A percentile compares a stretch with the other conserved stretches of the same genome.
Evolutionary conservation across 2,113 vertebrate genomes (phyloP).

Genomic region (Centropus unirufus): DNA sequence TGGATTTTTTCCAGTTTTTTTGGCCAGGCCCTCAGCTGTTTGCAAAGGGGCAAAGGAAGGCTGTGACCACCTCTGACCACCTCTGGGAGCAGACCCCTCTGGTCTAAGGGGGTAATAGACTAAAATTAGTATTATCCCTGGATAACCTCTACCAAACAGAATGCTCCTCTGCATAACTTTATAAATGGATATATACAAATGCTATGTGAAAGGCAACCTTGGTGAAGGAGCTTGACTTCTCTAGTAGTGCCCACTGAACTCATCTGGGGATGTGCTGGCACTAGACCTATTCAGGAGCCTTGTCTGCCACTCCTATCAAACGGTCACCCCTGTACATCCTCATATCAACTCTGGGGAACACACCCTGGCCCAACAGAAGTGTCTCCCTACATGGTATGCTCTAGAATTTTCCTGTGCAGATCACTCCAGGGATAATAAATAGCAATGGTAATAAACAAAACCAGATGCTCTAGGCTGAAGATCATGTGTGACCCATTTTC

Average conservation of each 20-base stretch:
- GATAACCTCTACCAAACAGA: not conserved
- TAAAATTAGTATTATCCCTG: not conserved
- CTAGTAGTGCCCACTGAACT: not conserved
- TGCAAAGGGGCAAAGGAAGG: not conserved
- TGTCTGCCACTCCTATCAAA: not conserved
- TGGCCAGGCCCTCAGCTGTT: not conserved
- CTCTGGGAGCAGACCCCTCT: not conserved
- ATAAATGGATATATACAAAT: not conserved
- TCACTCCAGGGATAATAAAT: not conserved
- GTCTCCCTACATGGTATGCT: rapidly evolving
- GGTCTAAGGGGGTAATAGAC: not conserved
- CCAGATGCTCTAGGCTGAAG: not conserved
- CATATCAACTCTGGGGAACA: not conserved
- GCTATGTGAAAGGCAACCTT: not conserved
- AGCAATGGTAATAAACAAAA: not conserved
- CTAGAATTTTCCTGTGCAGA: not conserved
- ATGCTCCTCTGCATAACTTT: not conserved
- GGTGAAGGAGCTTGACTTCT: not conserved
- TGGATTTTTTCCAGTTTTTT: conserved; percentile 4
- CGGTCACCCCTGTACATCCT: not conserved
- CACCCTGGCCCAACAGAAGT: not conserved
- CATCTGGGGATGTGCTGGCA: not conserved
- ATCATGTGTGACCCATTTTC: not conserved
- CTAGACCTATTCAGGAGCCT: not conserved
- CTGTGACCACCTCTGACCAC: not conserved